phyloP scores from a whole-genome alignment of 2,797 vertebrate species.

The Melanogrammus aeglefinus region DNA sequence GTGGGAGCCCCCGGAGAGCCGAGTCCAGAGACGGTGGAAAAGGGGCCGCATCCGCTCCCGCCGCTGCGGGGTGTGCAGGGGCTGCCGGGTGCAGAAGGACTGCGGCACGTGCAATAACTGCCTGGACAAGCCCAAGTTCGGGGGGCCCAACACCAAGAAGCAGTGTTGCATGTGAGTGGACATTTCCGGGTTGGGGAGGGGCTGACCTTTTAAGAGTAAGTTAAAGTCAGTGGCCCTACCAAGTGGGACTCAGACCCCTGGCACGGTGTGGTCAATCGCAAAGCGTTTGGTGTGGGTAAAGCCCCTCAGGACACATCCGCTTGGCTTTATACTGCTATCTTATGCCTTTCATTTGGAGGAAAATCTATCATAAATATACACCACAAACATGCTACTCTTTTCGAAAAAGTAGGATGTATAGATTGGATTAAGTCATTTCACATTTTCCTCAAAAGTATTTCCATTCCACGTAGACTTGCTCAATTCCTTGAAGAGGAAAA shows the following conservation, averaged over 20 bases:
- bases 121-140: slow-evolving; percentile 90
- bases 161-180: slow-evolving; percentile 91
- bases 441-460: not conserved
- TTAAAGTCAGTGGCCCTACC: not conserved
- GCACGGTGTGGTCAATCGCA: too few species aligned
- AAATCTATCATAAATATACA: too few species aligned
- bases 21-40: slow-evolving; percentile 42
- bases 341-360: too few species aligned
- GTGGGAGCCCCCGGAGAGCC: slow-evolving; percentile 62
- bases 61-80: slow-evolving; percentile 80
- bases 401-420: too few species aligned
- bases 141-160: slow-evolving; percentile 90
- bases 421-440: not conserved
- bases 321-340: too few species aligned
- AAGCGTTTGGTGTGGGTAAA: too few species aligned
- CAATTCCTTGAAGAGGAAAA: not conserved
- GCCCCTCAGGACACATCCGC: too few species aligned
- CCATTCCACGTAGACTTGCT: not conserved
- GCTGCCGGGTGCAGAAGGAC: slow-evolving; percentile 79
- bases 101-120: slow-evolving; percentile 86
- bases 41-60: slow-evolving; percentile 54
- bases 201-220: not conserved
- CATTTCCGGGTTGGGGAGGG: not conserved
- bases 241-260: too few species aligned
- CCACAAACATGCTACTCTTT: too few species aligned